Conservation (phyloP, 1,140 invertebrate genomes). For the Melipona quadrifasciata region DNA sequence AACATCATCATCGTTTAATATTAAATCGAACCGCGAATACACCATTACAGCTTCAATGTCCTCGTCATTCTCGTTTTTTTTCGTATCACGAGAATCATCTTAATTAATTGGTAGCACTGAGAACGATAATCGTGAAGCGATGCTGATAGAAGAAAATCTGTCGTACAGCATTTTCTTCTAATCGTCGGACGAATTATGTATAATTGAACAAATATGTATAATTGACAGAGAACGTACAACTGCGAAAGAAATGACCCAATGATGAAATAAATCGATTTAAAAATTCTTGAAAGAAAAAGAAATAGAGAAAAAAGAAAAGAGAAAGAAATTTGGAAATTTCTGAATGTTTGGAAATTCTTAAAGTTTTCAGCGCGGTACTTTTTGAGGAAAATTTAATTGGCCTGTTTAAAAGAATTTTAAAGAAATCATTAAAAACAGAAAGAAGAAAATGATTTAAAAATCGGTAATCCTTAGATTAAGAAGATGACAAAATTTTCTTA, state of each 20-base stretch:
- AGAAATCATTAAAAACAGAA: neutral
- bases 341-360: too few relatives aligned
- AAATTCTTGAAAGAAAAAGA: neutral
- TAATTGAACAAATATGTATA: too few relatives aligned
- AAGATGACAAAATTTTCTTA: too few relatives aligned
- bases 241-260: neutral
- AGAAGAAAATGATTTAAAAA: too few relatives aligned
- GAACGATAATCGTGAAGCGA: neutral
- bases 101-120: neutral
- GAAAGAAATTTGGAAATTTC: neutral
- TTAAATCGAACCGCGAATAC: constrained; percentile 44
- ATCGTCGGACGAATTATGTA: neutral
- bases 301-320: neutral
- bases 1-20: constrained; percentile 50
- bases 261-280: neutral
- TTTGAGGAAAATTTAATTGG: too few relatives aligned
- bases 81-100: constrained; percentile 13
- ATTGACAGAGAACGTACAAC: too few relatives aligned
- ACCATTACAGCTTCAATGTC: neutral
- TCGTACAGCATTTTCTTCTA: neutral
- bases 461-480: too few relatives aligned
- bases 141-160: neutral
- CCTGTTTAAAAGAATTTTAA: neutral
- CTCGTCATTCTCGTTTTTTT: neutral
- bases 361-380: too few relatives aligned